Conservation (phyloP, 2,113 vertebrate genomes). For the Scolopax mira region DNA sequence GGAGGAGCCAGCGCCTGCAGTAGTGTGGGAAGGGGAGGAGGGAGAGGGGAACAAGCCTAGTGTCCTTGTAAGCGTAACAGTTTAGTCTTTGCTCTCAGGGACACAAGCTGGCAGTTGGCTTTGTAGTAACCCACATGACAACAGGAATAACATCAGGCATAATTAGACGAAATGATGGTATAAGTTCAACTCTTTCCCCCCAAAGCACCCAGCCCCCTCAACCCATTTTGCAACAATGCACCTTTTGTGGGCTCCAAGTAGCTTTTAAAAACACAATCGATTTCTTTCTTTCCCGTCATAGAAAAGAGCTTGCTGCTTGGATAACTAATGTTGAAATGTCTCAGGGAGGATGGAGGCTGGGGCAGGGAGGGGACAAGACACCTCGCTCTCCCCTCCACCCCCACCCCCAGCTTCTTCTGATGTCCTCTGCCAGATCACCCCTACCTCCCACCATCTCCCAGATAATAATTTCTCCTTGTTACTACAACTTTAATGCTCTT, state of each 20-base stretch:
- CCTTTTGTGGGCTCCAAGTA: conserved; percentile 59
- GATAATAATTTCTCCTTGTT: conserved; percentile 22
- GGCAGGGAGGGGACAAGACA: neutral
- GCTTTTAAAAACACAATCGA: conserved; percentile 61
- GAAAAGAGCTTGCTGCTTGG: conserved; percentile 52
- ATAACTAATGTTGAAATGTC: conserved; percentile 53
- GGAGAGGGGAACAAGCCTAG: neutral
- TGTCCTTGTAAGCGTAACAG: conserved; percentile 55
- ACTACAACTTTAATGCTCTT: conserved; percentile 24
- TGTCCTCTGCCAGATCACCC: conserved; percentile 7
- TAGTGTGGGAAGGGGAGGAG: neutral
- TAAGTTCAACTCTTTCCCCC: conserved; percentile 54
- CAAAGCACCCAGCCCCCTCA: conserved; percentile 57
- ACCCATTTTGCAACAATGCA: conserved; percentile 67
- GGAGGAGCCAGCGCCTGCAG: neutral
- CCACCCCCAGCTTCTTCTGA: neutral
- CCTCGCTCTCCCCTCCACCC: neutral
- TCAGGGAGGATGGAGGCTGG: neutral
- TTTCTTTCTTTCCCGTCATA: conserved; percentile 60
- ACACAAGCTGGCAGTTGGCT: conserved; percentile 61
- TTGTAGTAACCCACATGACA: conserved; percentile 70
- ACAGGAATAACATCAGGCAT: conserved; percentile 68
- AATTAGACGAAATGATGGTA: conserved; percentile 67
- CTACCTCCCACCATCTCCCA: neutral
- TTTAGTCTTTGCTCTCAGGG: conserved; percentile 67